Base-by-base conservation (phyloP, 2,888 invertebrate genomes). In the Augochlorella aurata region DNA sequence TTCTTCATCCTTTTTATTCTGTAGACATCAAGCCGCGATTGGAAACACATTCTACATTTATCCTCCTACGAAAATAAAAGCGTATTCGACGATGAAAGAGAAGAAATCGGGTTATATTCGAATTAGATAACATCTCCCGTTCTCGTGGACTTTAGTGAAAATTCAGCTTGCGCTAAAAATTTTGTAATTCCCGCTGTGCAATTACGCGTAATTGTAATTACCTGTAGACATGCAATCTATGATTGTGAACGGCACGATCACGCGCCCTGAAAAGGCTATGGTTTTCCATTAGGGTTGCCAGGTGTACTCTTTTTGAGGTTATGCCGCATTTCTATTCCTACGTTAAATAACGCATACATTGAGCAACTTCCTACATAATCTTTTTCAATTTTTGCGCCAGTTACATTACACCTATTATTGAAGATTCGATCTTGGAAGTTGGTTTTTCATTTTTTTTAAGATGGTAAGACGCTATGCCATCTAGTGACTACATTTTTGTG, bases 191-290 rank as follows among this genome's bases (percentile, higher is more conserved):
- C 45, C 79, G 21, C 38, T 49, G 47, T 38, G 47, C 63, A 79
- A 70, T 79, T 76, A 49, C n/a, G 21, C 58, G 66, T 70, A 78
- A 79, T 78, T 79, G 70, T 79, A 77, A 79, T 80, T 12, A 24
- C 47, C 18, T n/a, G 38, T 21, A 24, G 8, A 24, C 65, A 76
- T 24, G 58, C 71, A 79, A 47, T 24, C 47, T n/a, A 10, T 54
- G 18, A 74, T 74, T 69, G 63, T 14, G 61, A 49, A 77, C 47
- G 47, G 49, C 18, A 38, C 21, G 29, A 78, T 78, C 79, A 49
- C 66, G 29, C 45, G 66, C 44, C 0, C 14, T n/a, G 16, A 52
- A 47, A 69, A 24, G 14, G 14, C 58, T 21, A 21, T 24, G 12
- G 0, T 58, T 50, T 50, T 1, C n/a, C 7, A 58, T 58, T 16